Evolutionary conservation across 2,888 invertebrate genomes (phyloP), one percentile per base, ranked within the genome.

Genomic region (Heliconius aoede): DNA sequence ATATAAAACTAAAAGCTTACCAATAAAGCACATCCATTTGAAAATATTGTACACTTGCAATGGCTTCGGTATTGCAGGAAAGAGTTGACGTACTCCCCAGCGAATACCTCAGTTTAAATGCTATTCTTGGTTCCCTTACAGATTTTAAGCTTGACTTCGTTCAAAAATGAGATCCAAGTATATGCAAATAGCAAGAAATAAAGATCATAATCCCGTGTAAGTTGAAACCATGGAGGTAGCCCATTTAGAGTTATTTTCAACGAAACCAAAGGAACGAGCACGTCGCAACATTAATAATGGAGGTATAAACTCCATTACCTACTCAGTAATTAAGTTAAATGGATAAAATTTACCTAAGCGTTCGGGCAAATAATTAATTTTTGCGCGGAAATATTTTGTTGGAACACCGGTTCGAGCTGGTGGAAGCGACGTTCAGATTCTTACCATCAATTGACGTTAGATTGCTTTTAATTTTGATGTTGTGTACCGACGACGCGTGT

Each of bases 261-360:
- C 80, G 79, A 79, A 80, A 80, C 83, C 79, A 81, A 82, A 83
- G 83, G 82, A 82, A 82, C 84, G 84, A 84, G 84, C 86, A 86
- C 86, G 86, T 86, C 84, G 82, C 84, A 82, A 88, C 88, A 90
- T 91, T 90, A 90, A 90, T 90, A 90, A 91, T 89, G 86, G 86
- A 82, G 83, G 86, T 83, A 90, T 89, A 89, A 90, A 90, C 86
- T 89, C 87, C 87, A 89, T 90, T 89, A 92, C 89, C 86, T 86
- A 86, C 88, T 87, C 86, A 81, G 87, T 91, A 91, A 91, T 91
- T 90, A 91, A 91, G 88, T 89, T 88, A 87, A 90, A 91, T 88
- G 89, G 88, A 87, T 88, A 88, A 89, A 90, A 90, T 89, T 89
- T 88, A 86, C 86, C 85, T 86, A 86, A 88, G 86, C 87, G 85